Evolutionary conservation across 2,888 invertebrate genomes (phyloP).

Genomic region (Rhimphoctona megacephalus): DNA sequence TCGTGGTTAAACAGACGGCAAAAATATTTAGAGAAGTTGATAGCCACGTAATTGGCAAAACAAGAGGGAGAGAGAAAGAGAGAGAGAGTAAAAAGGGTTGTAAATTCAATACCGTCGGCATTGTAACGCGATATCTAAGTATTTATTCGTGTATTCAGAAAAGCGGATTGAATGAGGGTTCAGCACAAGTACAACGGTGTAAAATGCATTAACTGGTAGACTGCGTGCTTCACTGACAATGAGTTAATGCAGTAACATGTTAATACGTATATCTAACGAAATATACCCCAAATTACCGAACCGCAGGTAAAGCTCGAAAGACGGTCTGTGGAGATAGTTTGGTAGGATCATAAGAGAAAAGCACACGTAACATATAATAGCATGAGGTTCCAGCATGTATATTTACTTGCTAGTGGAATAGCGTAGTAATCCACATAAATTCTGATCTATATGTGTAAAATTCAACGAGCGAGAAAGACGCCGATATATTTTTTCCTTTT

Average conservation of each 20-base stretch:
- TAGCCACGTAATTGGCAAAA: not conserved
- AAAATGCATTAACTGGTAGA: conserved; percentile 70
- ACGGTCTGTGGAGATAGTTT: not conserved
- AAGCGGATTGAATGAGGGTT: conserved; percentile 28
- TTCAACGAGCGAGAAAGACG: conserved; percentile 39
- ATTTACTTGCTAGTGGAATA: conserved; percentile 60
- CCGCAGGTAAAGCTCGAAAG: conserved; percentile 8
- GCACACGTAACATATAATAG: conserved; percentile 67
- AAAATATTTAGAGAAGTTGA: not conserved
- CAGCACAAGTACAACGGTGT: conserved; percentile 63
- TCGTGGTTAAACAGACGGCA: not conserved
- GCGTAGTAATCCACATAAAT: conserved; percentile 70
- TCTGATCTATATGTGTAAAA: conserved; percentile 71
- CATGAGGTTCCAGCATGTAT: conserved; percentile 65
- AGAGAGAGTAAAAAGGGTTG: not conserved
- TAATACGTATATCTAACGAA: not conserved
- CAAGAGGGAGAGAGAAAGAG: not conserved
- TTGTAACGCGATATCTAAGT: not conserved
- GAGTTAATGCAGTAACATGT: conserved; percentile 2
- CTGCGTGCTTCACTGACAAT: conserved; percentile 28
- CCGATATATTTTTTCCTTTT: not conserved
- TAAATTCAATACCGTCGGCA: too few relatives aligned
- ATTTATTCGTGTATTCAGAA: not conserved
- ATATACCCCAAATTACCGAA: conserved; percentile 21
- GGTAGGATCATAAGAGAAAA: conserved; percentile 15